phyloP scores from a whole-genome alignment of 1,140 invertebrate genomes.

The Caerostris extrusa region DNA sequence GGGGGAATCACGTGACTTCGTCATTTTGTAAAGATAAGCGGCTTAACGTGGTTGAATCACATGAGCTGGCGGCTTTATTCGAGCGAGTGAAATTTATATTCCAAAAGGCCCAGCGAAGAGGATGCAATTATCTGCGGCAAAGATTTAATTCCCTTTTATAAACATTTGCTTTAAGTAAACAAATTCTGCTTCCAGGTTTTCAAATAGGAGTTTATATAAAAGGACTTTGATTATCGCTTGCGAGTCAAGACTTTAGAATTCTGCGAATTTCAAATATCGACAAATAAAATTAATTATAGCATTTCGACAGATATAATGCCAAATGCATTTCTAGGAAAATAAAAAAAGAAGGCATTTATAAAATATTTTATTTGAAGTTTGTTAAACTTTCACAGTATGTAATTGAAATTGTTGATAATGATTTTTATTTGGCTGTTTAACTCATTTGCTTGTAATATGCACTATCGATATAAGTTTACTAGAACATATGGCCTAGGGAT shows the following conservation, averaged over 20 bases:
- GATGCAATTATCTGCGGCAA: conserved; percentile 33
- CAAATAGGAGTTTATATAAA: background rate
- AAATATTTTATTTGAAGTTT: no score
- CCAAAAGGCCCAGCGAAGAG: conserved; percentile 24
- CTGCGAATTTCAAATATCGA: background rate
- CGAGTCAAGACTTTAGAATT: background rate
- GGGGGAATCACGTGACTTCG: conserved; percentile 25
- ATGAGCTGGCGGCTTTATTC: conserved; percentile 40
- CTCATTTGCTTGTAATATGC: no score
- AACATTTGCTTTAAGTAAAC: conserved; percentile 36
- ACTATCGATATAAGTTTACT: no score
- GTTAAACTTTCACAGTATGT: background rate
- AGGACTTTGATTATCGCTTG: background rate
- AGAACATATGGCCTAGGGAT: no score
- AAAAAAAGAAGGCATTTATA: background rate
- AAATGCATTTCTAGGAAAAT: background rate
- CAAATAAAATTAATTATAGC: background rate
- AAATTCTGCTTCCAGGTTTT: background rate
- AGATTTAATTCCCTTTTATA: conserved; percentile 43
- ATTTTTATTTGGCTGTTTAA: no score
- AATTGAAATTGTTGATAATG: background rate
- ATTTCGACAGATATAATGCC: no score
- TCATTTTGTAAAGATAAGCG: conserved; percentile 36
- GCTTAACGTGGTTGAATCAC: conserved; percentile 31
- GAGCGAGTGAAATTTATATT: conserved; percentile 20